These are phyloP conservation scores for Bryconaethiops microstoma DNA, from an alignment of 2,797 vertebrate species.

Conservation along the genomic window DNA sequence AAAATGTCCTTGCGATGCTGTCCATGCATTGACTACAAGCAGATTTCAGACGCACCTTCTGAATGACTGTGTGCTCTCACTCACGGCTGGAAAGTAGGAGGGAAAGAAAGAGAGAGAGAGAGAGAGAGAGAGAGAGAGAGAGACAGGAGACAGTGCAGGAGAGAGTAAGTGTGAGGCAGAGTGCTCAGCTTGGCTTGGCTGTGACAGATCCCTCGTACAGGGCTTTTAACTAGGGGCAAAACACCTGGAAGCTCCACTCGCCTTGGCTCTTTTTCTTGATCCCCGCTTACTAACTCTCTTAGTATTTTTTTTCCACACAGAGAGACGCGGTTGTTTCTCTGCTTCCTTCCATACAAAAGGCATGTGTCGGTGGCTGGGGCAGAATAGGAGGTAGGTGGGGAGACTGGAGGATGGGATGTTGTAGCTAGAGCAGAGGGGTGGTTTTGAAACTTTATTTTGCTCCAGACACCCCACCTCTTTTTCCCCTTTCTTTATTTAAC, in stretches of 20 bases:
- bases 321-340: constrained; percentile 78
- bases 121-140: constrained; percentile 54
- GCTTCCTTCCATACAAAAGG: constrained; percentile 76
- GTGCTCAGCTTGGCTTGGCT: constrained; percentile 63
- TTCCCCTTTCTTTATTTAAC: constrained; percentile 44
- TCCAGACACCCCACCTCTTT: constrained; percentile 50
- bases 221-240: constrained; percentile 80
- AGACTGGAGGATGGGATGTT: constrained; percentile 76
- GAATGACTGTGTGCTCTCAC: constrained; percentile 74
- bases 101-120: constrained; percentile 65
- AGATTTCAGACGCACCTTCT: constrained; percentile 83
- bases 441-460: constrained; percentile 59
- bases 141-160: constrained; percentile 64
- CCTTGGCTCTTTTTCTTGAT: constrained; percentile 69
- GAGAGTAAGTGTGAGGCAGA: constrained; percentile 69
- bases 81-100: constrained; percentile 80
- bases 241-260: constrained; percentile 78
- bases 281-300: constrained; percentile 77
- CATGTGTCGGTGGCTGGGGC: constrained; percentile 72
- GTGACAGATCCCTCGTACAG: constrained; percentile 67
- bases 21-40: constrained; percentile 73
- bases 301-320: constrained; percentile 67
- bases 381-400: constrained; percentile 68
- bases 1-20: constrained; percentile 70
- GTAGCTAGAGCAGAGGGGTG: constrained; percentile 68